Base-by-base conservation (phyloP, 2,113 vertebrate species). In the Gobius niger region DNA sequence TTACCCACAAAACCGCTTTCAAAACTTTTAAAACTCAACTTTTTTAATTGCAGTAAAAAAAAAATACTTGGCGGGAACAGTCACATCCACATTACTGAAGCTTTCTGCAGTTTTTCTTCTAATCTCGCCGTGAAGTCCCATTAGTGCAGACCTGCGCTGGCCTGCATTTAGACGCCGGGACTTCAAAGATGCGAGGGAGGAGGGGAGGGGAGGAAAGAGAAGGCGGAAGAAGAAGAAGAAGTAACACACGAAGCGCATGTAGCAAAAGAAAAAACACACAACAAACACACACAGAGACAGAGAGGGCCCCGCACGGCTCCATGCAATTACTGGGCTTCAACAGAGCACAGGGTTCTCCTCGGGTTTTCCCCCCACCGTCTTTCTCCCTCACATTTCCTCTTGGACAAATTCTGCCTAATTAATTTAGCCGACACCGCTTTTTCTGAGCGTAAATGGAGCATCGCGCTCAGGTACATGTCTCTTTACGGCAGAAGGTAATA, bases 101-200 rank as follows among this genome's bases (percentile, higher is more conserved):
- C 61, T 72, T 46, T 76, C 82, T 82, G 63, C 77, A 85, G 70
- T 34, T 80, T 80, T 81, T 80, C 76, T 87, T 92, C 88, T 92
- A 87, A 92, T 92, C 91, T 92, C 90, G 78, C 77, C 90, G 90
- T 93, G 92, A 89, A 86, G 88, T 92, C 91, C 91, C 89, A 93
- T 93, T 93, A 92, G 90, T 82, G 67, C 56, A 82, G 91, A 93
- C 90, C 91, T 93, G 85, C 89, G 89, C 88, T 89, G 89, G 86
- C 86, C 90, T 90, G 90, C 89, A 88, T 93, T 93, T 92, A 92
- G 88, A 84, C 89, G 88, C 89, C 79, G 81, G 85, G 72, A 85
- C 91, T 91, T 91, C 91, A 93, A 92, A 93, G 91, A 90, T 92
- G 51, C 16, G 49, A 51, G 7, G 8, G n/a, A 50, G 49, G n/a